These are phyloP conservation scores for Stichopus chloronotus DNA, from an alignment of 35 echinoderm and acorn worm genomes.

Conservation along the genomic window DNA sequence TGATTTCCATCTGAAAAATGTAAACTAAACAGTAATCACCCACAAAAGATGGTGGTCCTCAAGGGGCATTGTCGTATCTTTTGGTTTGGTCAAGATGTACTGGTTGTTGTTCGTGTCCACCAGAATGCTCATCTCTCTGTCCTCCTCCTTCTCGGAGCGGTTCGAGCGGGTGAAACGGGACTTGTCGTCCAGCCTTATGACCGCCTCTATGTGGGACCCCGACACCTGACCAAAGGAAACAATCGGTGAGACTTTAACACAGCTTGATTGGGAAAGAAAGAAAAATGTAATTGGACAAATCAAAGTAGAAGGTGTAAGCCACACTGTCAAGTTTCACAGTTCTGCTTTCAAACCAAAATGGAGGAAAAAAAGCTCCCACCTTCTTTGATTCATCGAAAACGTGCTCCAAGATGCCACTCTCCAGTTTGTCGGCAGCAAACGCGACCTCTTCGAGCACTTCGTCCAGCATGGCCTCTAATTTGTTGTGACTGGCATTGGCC, in stretches of 20 bases:
- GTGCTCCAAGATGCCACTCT: constrained; percentile 80
- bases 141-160: constrained; percentile 5
- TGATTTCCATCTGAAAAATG: too few species aligned
- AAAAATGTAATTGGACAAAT: not conserved
- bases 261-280: not conserved
- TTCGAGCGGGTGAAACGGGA: constrained; percentile 54
- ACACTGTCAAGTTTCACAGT: not conserved
- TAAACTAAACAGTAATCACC: constrained; percentile 38
- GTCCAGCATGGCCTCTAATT: constrained; percentile 87
- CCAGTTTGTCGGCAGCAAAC: constrained; percentile 86
- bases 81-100: constrained; percentile 92
- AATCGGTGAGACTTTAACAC: not conserved
- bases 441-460: constrained; percentile 87
- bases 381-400: constrained; percentile 83
- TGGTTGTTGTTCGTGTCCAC: constrained; percentile 95
- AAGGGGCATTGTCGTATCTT: constrained; percentile 90
- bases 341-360: not conserved
- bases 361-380: constrained; percentile 45
- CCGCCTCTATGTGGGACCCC: constrained; percentile 90
- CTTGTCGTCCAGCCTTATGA: constrained; percentile 78
- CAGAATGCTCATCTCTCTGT: constrained; percentile 77
- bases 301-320: not conserved
- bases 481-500: constrained; percentile 74
- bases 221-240: constrained; percentile 52
- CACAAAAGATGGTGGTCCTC: constrained; percentile 89